Base-by-base conservation (phyloP, 2,113 vertebrate species). In the Neolamprologus sp. region DNA sequence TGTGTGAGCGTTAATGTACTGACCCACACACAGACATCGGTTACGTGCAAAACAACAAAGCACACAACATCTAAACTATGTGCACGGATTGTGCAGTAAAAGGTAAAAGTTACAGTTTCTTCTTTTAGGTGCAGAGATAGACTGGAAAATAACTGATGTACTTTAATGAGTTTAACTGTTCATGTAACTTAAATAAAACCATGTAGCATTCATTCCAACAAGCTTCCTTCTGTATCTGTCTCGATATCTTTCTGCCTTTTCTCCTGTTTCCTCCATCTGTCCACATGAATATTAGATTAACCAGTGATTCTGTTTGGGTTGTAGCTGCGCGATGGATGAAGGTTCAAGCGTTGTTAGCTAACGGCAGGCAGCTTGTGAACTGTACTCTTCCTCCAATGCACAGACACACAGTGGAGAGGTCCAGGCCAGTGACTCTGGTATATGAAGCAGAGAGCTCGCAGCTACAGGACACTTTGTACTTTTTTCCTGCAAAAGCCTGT, bases 81-180 rank as follows among this genome's bases (percentile, higher is more conserved):
- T 42, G 37, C 37, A 2, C 7, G 6, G 7, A 37, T 40, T 42
- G 35, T 71, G 65, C 65, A 42, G 37, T 23, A 23, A 71, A 68
- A 71, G 65, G 7, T 42, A 42, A 21, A 42, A 0, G 65, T 9
- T 42, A 23, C n/a, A 1, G 37, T 23, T 40, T 9, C 35, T 42
- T 23, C 12, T 42, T 21, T 42, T 42, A 42, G 12, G 58, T 63
- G n/a, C 16, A 0, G 0, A 23, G 17, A n/a, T 35, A 63, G 31
- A 5, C 31, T 35, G 10, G 0, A n/a, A 71, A 23, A 42, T 6
- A 4, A 23, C 0, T 21, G 2, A 42, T 14, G 35, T 9, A 42
- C 2, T 42, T 42, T 6, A 23, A 71, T 4, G 2, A 71, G 37
- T 71, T 71, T 71, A 40, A 14, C 7, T 42, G 35, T 42, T 71